A percentile compares a stretch with the other conserved stretches of the same genome.
phyloP scores from a whole-genome alignment of 2,797 vertebrate genomes.

The Poeciliopsis paucimaculata region DNA sequence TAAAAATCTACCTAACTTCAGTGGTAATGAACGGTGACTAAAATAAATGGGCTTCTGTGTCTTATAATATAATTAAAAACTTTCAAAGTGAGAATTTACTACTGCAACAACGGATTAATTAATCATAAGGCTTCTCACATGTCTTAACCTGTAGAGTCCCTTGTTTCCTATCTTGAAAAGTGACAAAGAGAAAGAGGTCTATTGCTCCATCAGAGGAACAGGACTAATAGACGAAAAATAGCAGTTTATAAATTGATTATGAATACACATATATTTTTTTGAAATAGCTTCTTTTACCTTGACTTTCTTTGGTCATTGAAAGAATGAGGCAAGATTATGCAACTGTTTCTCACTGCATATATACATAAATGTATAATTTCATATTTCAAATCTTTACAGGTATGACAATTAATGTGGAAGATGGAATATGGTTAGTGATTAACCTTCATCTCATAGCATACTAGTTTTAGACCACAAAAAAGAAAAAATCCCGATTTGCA shows the following conservation, averaged over 20 bases:
- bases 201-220: neutral
- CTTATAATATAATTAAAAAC: neutral
- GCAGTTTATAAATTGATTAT: neutral
- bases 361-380: neutral
- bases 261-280: no score
- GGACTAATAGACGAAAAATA: neutral
- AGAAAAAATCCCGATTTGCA: conserved; percentile 1
- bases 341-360: neutral
- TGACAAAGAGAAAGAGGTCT: neutral
- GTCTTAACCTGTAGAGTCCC: neutral
- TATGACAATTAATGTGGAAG: neutral
- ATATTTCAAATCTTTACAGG: neutral
- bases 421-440: neutral
- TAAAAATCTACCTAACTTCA: neutral
- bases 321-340: neutral
- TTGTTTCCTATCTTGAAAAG: neutral
- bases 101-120: neutral
- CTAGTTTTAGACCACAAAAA: neutral
- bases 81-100: neutral
- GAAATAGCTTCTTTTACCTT: neutral
- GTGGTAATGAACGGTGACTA: no score
- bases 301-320: neutral
- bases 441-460: neutral
- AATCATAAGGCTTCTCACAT: neutral
- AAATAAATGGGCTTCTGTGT: neutral